Base-by-base conservation (phyloP, 2,888 invertebrate genomes). In the Drosophila mayaguana region DNA sequence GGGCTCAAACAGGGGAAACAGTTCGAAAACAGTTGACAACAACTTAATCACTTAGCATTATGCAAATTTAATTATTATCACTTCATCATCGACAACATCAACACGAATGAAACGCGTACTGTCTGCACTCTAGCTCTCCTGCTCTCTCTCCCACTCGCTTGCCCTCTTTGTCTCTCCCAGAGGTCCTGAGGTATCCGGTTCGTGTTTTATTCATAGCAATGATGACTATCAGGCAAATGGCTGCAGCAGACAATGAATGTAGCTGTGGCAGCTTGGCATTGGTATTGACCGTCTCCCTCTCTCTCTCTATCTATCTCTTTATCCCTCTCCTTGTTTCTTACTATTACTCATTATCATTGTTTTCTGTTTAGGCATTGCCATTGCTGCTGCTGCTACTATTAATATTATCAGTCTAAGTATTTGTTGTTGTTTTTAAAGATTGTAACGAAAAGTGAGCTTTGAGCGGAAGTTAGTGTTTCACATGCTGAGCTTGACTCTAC, bases 41-140 rank as follows among this genome's bases (percentile, higher is more conserved):
- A 87, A 87, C 82, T 89, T 89, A 87, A 87, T 87, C 89, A 87
- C 89, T 87, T 87, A 89, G 78, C 84, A 89, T 87, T 87, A 87
- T 89, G 86, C 89, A 87, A 87, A 87, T 89, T 89, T 87, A 87
- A 87, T 87, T 86, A 89, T 89, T 87, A 89, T 87, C 89, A 87
- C 87, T 89, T 86, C 89, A 87, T 89, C 84, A 78, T 89, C 84
- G 73, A 70, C 75, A 71, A 73, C 72, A 68, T 82, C 78, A 70
- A 66, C 71, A 77, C 74, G 68, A 75, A 66, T 72, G 73, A 76
- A 73, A 70, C 66, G 62, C 62, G 60, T n/a, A 48, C 63, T 53
- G 55, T 63, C 40, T 55, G 18, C 54, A 32, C 38, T 42, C 40
- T 5, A 46, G n/a, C 48, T 34, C 42, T 18, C 28, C 20, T 11